Evolutionary conservation across 2,888 invertebrate genomes (phyloP).

Genomic region (Watsonalla cultraria): DNA sequence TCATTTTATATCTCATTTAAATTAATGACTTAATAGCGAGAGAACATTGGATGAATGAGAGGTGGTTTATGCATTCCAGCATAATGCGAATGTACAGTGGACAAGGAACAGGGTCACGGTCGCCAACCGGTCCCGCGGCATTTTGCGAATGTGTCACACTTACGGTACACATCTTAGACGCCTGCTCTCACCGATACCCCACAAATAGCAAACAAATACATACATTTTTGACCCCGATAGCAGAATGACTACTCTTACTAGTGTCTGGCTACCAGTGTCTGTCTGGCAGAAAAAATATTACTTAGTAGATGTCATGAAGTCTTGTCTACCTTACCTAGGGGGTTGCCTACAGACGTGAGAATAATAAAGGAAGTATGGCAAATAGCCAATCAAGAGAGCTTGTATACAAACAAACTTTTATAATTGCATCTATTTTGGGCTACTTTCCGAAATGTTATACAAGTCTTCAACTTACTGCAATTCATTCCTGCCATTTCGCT

Average conservation of each 20-base stretch:
- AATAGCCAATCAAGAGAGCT: no score
- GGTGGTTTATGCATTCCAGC: conserved; percentile 58
- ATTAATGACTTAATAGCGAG: conserved; percentile 5
- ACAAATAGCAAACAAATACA: no score
- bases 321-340: no score
- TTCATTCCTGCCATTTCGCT: conserved; percentile 58
- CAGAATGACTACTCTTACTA: no score
- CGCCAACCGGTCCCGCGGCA: conserved; percentile 58
- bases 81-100: conserved; percentile 24
- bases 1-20: conserved; percentile 4
- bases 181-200: conserved; percentile 14
- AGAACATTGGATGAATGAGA: conserved; percentile 3
- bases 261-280: no score
- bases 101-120: conserved; percentile 72
- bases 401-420: no score
- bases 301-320: no score
- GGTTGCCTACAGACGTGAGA: no score
- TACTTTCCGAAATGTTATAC: conserved; percentile 8
- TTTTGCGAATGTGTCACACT: conserved; percentile 49
- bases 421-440: background rate
- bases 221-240: no score
- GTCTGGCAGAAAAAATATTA: no score
- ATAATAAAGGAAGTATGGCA: no score
- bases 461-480: conserved; percentile 77
- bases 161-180: conserved; percentile 33